A percentile compares a stretch with the other conserved stretches of the same genome.
Conservation (phyloP, 2,888 invertebrate genomes). For the Erebia aethiops region DNA sequence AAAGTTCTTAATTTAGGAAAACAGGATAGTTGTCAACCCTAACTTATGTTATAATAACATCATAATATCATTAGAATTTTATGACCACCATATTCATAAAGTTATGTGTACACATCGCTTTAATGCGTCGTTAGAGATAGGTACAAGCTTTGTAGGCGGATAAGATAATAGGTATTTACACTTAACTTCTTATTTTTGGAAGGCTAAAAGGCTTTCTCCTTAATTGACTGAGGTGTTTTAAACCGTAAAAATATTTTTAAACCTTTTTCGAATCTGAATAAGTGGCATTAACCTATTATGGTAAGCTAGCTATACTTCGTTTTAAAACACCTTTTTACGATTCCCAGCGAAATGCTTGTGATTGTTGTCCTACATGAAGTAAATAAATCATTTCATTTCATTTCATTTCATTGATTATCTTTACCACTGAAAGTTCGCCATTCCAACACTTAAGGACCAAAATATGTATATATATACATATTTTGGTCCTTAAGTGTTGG, state of each 20-base stretch:
- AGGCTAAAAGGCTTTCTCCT: constrained; percentile 56
- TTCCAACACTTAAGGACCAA: background rate
- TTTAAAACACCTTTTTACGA: too few relatives aligned
- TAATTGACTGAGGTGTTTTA: constrained; percentile 66
- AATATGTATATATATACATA: too few relatives aligned
- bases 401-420: too few relatives aligned
- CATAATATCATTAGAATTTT: constrained; percentile 59
- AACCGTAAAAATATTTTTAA: constrained; percentile 25
- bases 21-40: constrained; percentile 32
- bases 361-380: too few relatives aligned
- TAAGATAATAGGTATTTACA: constrained; percentile 63
- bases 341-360: too few relatives aligned
- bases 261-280: constrained; percentile 35
- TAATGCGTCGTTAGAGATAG: constrained; percentile 59
- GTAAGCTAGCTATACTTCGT: too few relatives aligned
- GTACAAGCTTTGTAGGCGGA: constrained; percentile 52
- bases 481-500: too few relatives aligned
- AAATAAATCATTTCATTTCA: too few relatives aligned
- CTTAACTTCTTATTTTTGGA: constrained; percentile 52
- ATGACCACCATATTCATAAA: constrained; percentile 56
- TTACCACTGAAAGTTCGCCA: background rate
- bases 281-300: background rate
- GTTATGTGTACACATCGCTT: constrained; percentile 49
- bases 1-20: background rate
- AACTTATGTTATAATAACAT: constrained; percentile 43